A percentile compares a stretch with the other conserved stretches of the same genome.
Conservation (phyloP, 2,113 vertebrate genomes). For the Chroicocephalus ridibundus region DNA sequence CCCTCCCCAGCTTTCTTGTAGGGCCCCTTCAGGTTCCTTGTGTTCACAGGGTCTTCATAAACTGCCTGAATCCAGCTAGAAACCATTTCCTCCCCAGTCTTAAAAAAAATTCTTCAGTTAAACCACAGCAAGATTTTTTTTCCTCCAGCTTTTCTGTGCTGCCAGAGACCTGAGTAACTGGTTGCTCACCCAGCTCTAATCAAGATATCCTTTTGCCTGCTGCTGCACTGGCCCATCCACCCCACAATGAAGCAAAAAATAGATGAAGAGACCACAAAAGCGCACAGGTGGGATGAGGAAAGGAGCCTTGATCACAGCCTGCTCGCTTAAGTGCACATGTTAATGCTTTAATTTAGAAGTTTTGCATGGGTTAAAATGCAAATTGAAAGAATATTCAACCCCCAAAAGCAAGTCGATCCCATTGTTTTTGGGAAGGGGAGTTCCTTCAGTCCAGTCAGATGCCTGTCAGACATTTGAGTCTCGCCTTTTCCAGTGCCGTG, state of each 20-base stretch:
- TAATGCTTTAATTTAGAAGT: background rate
- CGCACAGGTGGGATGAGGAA: background rate
- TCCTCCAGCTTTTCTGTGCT: background rate
- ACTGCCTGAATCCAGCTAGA: background rate
- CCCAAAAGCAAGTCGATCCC: background rate
- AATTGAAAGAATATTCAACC: background rate
- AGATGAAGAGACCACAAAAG: background rate
- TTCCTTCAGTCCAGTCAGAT: background rate
- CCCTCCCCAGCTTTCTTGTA: too few relatives aligned
- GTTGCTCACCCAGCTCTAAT: background rate
- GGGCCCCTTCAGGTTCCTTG: too few relatives aligned
- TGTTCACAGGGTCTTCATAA: background rate
- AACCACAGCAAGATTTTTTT: background rate
- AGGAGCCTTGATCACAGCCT: background rate
- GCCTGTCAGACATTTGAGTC: background rate
- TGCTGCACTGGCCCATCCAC: background rate
- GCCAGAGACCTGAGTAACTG: background rate
- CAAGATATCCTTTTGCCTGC: background rate
- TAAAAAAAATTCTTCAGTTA: background rate
- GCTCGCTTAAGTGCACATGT: fast-evolving
- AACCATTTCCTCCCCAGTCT: background rate
- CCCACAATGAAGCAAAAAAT: background rate
- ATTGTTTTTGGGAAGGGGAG: background rate
- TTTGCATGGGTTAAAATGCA: background rate
- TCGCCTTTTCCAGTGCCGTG: background rate